Evolutionary conservation across 2,797 vertebrate species (phyloP), one percentile per base, ranked within the genome.

Genomic region (Helicolenus hilgendorfi): DNA sequence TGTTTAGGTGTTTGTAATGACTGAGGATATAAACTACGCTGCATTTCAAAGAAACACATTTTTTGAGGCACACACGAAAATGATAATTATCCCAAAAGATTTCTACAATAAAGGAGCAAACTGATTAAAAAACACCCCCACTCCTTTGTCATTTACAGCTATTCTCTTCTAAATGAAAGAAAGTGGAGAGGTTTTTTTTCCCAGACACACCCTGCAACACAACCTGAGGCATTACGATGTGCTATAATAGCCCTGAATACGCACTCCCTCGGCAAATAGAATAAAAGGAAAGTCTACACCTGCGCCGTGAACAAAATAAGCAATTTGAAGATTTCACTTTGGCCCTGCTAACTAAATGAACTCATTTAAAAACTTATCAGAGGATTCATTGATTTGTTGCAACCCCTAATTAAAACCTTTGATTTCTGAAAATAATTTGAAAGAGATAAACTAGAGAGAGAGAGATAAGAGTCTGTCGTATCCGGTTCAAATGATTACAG

Each of bases 1-100:
- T 38, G 24, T 77, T 79, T 36, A 20, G 38, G 35, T 41, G 26
- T 27, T 27, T 27, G 38, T 76, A 64, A 78, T 14, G 11, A 22
- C 73, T 59, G 41, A 13, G 6, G 78, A 83, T 84, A 58, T 1
- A 58, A 68, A 56, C 24, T 15, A 18, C 35, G 49, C 76, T 74
- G 49, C 64, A 55, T 83, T 90, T 67, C 15, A 79, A 49, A 68
- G 24, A 77, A 81, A 79, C n/a, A 1, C 1, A 58, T 85, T 78
- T 85, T 78, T 75, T 22, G 7, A 63, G 15, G 53, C 24, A 63
- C 15, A 55, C 58, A 60, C 27, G 4, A 82, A 85, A 84, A 82
- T 64, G 70, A 77, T 70, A 70, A 70, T 29, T 72, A 8, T 49
- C 35, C 56, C n/a, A 7, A 31, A 76, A 72, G 55, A 78, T 9